Base-by-base conservation (phyloP, 1,140 invertebrate species). In the Brachionus rotundiformis region DNA sequence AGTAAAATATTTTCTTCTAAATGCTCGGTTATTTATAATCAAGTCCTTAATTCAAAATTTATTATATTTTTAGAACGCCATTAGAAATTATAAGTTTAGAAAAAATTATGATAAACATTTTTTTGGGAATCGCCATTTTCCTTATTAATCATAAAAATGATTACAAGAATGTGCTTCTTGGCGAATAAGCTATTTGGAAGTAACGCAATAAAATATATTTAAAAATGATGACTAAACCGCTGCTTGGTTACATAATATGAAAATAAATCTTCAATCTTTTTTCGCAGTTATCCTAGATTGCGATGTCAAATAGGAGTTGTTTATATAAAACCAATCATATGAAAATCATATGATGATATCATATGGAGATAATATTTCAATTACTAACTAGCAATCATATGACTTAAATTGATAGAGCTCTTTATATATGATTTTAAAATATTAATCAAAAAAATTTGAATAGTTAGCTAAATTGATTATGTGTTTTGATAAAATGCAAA, bases 51-150 rank as follows among this genome's bases (percentile, higher is more conserved):
- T 33, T 19, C 31, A 54, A 54, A 49, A 54, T 54, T 19, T 54
- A 54, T 54, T 54, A 68, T 68, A 68, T 68, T 68, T 68, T 73
- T 73, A 73, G 25, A 73, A 73, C 68, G 68, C 68, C 68, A 73
- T 73, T 73, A 73, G 25, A 44, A 73, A 73, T 44, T 73, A 44
- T 73, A 25, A 73, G 61, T 65, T 65, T 65, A 65, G 61, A 65
- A 65, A 31, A 63, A 68, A 36, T 68, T 68, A 33, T 36, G 3
- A 33, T 36, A 33, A 68, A 68, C 36, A 6, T 68, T 63, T 29
- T 63, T 63, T 63, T 33, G 65, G 33, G 68, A 73, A 73, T 73
- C 68, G 68, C 68, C 68, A 73, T 73, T 44, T 73, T 73, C 23
- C 10, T 27, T 19, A 36, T 65, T 65, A 65, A 27, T 65, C 25